These are phyloP conservation scores for Dendrocincla tyrannina DNA, from an alignment of 2,797 vertebrate species.

Conservation along the genomic window DNA sequence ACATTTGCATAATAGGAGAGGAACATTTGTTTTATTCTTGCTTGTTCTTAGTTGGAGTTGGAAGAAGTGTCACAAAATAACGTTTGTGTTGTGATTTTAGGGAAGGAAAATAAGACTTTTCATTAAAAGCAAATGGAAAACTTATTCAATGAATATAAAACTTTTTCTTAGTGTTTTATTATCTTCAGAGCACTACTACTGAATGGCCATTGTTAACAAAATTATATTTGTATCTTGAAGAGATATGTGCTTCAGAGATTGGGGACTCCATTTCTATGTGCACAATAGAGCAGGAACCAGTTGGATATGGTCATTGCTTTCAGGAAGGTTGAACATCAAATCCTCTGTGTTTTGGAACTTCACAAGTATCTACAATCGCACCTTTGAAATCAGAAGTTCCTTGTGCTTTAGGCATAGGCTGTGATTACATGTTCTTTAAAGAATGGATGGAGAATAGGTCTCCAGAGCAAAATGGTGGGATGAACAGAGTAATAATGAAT, in stretches of 20 bases:
- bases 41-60: background rate
- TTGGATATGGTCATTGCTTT: background rate
- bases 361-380: background rate
- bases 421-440: background rate
- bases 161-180: background rate
- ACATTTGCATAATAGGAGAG: background rate
- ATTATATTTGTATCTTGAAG: background rate
- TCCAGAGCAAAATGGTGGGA: background rate
- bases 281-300: accelerated
- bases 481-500: background rate
- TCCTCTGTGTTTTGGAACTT: background rate
- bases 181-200: background rate
- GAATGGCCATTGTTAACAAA: background rate
- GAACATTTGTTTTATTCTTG: background rate
- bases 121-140: background rate
- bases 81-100: background rate
- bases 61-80: background rate
- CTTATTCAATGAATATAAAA: background rate
- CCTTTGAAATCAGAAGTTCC: background rate
- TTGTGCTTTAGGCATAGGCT: background rate
- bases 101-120: background rate
- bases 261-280: background rate
- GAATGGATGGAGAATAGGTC: background rate
- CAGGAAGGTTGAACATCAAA: background rate
- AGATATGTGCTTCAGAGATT: background rate